phyloP scores from a whole-genome alignment of 2,113 vertebrate species.

The Lepisosteus osseus region DNA sequence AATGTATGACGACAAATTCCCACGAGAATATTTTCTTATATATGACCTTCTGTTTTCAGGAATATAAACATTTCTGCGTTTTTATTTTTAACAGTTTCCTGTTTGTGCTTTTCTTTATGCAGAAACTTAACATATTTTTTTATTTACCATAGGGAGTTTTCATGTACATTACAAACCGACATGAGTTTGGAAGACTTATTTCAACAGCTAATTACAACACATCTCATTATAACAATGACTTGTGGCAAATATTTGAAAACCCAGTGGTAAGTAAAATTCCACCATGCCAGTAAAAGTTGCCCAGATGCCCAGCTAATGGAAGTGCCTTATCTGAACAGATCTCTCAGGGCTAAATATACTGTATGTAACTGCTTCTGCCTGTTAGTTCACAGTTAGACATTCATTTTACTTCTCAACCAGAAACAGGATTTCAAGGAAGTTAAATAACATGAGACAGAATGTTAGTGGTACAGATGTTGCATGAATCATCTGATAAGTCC shows the following conservation, averaged over 20 bases:
- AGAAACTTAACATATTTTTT: constrained; percentile 45
- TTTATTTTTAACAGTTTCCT: constrained; percentile 9
- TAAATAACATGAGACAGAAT: too few relatives aligned
- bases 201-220: constrained; percentile 94
- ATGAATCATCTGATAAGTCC: too few relatives aligned
- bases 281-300: constrained; percentile 18
- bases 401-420: too few relatives aligned
- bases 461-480: too few relatives aligned
- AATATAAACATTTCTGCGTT: constrained; percentile 2
- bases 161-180: constrained; percentile 94
- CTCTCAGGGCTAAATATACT: neutral
- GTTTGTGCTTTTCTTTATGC: neutral
- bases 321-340: too few relatives aligned
- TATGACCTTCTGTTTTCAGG: too few relatives aligned
- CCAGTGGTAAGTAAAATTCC: constrained; percentile 80
- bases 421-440: too few relatives aligned
- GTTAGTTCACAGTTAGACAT: neutral
- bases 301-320: neutral
- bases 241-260: constrained; percentile 98
- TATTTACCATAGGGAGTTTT: constrained; percentile 82
- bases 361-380: constrained; percentile 32
- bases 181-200: constrained; percentile 93
- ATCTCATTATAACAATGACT: constrained; percentile 89
- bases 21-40: too few relatives aligned
- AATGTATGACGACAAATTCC: too few relatives aligned